phyloP scores from a whole-genome alignment of 35 echinoderm and acorn worm genomes.

The Amphiura filiformis region DNA sequence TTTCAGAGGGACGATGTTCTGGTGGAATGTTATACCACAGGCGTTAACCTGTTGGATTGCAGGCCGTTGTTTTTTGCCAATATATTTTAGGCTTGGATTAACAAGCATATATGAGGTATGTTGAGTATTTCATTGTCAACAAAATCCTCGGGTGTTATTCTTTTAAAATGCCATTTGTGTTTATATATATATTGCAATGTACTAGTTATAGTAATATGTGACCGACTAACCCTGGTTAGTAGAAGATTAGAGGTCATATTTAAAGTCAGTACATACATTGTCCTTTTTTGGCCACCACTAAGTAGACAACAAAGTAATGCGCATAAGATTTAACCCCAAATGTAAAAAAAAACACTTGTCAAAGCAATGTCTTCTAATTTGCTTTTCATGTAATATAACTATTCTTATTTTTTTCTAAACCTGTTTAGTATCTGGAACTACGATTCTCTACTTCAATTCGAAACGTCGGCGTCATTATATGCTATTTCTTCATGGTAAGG shows the following conservation, averaged over 20 bases:
- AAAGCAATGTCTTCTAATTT: too few relatives aligned
- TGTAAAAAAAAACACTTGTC: too few relatives aligned
- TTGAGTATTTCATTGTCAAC: too few relatives aligned
- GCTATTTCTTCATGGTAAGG: slow-evolving; percentile 16
- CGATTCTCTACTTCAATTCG: background rate
- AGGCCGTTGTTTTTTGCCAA: slow-evolving; percentile 10
- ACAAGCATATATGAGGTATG: slow-evolving; percentile 31
- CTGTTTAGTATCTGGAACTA: slow-evolving; percentile 21
- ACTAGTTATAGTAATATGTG: too few relatives aligned
- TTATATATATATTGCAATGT: background rate
- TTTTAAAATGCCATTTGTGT: background rate
- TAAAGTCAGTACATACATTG: too few relatives aligned
- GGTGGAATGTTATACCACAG: slow-evolving; percentile 6
- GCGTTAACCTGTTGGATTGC: background rate
- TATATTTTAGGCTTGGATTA: background rate
- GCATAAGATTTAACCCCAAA: too few relatives aligned
- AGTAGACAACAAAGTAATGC: too few relatives aligned
- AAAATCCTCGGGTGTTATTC: background rate
- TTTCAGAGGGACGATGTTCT: slow-evolving; percentile 12
- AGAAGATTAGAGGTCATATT: too few relatives aligned
- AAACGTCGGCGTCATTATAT: background rate
- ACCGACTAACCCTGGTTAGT: too few relatives aligned
- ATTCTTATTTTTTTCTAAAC: too few relatives aligned
- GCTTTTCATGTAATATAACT: too few relatives aligned
- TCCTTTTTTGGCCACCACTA: too few relatives aligned